These are phyloP conservation scores for Onychomys arenicola DNA, from an alignment of 2,797 vertebrate species.

Conservation along the genomic window DNA sequence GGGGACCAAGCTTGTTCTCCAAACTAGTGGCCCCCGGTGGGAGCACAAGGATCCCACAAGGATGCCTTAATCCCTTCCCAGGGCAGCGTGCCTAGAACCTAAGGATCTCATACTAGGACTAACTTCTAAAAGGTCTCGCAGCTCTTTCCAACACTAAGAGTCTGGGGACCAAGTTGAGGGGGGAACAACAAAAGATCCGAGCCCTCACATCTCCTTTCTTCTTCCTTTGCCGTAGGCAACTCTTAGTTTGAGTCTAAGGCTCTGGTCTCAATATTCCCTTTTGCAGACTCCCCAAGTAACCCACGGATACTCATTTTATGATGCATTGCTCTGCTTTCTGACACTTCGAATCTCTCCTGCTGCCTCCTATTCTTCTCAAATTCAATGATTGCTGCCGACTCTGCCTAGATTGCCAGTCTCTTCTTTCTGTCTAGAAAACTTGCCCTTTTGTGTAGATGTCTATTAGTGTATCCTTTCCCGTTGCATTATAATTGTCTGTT, in stretches of 20 bases:
- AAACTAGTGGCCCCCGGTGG: not conserved
- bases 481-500: not conserved
- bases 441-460: not conserved
- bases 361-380: not conserved
- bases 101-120: not conserved
- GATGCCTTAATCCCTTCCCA: not conserved
- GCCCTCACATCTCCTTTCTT: not conserved
- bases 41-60: not conserved
- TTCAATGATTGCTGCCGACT: not conserved
- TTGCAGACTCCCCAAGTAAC: not conserved
- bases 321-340: not conserved
- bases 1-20: not conserved
- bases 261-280: not conserved
- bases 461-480: not conserved
- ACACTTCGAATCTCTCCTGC: not conserved
- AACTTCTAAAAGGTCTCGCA: not conserved
- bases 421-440: slow-evolving; percentile 13
- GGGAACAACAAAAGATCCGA: not conserved
- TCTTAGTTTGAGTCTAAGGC: not conserved
- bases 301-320: not conserved
- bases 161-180: not conserved
- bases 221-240: not conserved
- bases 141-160: not conserved
- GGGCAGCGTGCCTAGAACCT: not conserved
- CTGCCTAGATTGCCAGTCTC: not conserved